Base-by-base conservation (phyloP, 1,140 invertebrate species). In the Meloidogyne chitwoodi region DNA sequence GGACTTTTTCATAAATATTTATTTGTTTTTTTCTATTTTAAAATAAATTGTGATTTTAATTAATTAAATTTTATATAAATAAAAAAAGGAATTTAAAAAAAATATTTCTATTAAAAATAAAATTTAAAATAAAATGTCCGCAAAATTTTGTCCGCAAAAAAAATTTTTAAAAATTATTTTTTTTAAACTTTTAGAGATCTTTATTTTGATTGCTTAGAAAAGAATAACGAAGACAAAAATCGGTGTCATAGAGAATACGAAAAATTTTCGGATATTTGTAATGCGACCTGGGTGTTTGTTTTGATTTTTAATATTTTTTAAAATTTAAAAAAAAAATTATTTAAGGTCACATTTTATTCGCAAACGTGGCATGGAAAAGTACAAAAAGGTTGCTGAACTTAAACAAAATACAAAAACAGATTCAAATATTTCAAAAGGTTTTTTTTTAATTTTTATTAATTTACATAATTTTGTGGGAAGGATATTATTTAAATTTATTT, bases 281-380 rank as follows among this genome's bases (percentile, higher is more conserved):
- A 31, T 22, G 65, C 61, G n/a, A 41, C 74, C 22, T 75, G 74
- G 74, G 74, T 75, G 74, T 73, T 34, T 63, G 71, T 72, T 64
- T 34, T 31, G 8, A 22, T 27, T 14, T 70, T 56, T 5, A 56
- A 62, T 11, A 22, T 44, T 68, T 68, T 68, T 12, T 34, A 12
- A 29, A 24, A 4, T n/a, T 63, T 73, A 22, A n/a, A n/a, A n/a
- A n/a, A n/a, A n/a, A n/a, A n/a, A n/a, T n/a, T n/a, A n/a, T n/a
- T n/a, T n/a, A 27, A 73, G 71, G 24, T 22, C 48, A n/a, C 74
- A 75, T 41, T 75, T 75, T 68, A 74, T 75, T 14, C 74, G 74
- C 74, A 65, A 68, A 27, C 69, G 64, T 22, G 64, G 64, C 5
- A 1, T 75, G 34, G 62, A 75, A 16, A 70, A 61, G 44, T 75